phyloP scores from a whole-genome alignment of 1,140 invertebrate species.

The Tetramorium simillimum region DNA sequence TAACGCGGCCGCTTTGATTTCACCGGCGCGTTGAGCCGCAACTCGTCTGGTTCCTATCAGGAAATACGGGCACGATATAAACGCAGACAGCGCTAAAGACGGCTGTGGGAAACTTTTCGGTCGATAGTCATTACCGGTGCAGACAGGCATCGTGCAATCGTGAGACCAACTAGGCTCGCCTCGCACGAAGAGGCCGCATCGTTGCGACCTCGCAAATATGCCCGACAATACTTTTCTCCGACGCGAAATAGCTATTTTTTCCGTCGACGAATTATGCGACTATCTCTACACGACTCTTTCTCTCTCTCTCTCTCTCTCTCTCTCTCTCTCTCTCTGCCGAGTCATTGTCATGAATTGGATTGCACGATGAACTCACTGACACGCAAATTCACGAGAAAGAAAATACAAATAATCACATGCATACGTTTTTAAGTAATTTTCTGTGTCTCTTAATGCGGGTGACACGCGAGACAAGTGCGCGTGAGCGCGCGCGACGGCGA shows the following conservation, averaged over 20 bases:
- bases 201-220: slow-evolving; percentile 1
- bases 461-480: not conserved
- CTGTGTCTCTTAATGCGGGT: not conserved
- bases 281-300: not conserved
- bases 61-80: slow-evolving; percentile 39
- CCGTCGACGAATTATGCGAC: slow-evolving; percentile 32
- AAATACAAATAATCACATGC: not conserved
- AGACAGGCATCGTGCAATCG: slow-evolving; percentile 37
- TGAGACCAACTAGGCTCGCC: slow-evolving; percentile 37
- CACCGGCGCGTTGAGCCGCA: not conserved
- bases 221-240: slow-evolving; percentile 27
- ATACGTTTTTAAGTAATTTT: slow-evolving; percentile 19
- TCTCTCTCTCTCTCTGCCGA: not conserved
- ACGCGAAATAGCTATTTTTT: slow-evolving; percentile 24
- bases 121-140: slow-evolving; percentile 55
- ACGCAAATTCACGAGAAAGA: not conserved
- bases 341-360: slow-evolving; percentile 51
- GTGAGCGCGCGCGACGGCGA: not conserved
- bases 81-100: slow-evolving; percentile 34
- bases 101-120: slow-evolving; percentile 56
- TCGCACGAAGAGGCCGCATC: slow-evolving; percentile 13
- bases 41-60: not conserved
- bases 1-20: slow-evolving; percentile 41
- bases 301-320: not conserved
- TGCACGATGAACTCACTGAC: not conserved